These are phyloP conservation scores for Cyrtorhinus lividipennis DNA, from an alignment of 1,140 invertebrate genomes.

Conservation along the genomic window DNA sequence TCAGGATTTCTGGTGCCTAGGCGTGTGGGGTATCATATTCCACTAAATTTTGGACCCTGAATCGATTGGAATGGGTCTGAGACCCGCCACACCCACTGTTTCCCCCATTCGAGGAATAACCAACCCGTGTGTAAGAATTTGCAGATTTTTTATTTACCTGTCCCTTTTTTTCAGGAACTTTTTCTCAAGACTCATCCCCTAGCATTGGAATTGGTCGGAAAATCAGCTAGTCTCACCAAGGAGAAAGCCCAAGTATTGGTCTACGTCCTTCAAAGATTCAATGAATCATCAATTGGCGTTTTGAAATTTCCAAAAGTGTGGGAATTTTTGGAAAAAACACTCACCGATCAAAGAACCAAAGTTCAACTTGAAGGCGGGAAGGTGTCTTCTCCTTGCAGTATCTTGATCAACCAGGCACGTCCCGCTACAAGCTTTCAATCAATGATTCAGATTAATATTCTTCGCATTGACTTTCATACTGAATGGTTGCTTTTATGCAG, in stretches of 20 bases:
- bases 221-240: neutral
- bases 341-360: constrained; percentile 22
- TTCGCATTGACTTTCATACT: no score
- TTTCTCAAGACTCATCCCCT: constrained; percentile 5
- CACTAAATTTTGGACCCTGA: no score
- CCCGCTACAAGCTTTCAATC: neutral
- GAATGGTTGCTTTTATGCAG: constrained; percentile 18
- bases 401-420: constrained; percentile 18
- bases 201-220: constrained; percentile 12
- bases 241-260: constrained; percentile 26
- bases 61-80: no score
- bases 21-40: no score
- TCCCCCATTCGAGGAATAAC: no score
- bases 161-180: constrained; percentile 14
- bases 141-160: no score
- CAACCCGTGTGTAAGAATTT: no score
- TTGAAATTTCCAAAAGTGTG: constrained; percentile 30
- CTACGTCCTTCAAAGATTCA: constrained; percentile 31
- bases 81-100: no score
- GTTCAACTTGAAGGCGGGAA: constrained; percentile 19
- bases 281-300: constrained; percentile 29
- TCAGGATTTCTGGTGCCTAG: no score
- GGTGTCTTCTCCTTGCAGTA: constrained; percentile 9
- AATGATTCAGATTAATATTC: neutral
- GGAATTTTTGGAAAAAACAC: constrained; percentile 28